phyloP scores from a whole-genome alignment of 2,797 vertebrate species.

The Falco novaeseelandiae region DNA sequence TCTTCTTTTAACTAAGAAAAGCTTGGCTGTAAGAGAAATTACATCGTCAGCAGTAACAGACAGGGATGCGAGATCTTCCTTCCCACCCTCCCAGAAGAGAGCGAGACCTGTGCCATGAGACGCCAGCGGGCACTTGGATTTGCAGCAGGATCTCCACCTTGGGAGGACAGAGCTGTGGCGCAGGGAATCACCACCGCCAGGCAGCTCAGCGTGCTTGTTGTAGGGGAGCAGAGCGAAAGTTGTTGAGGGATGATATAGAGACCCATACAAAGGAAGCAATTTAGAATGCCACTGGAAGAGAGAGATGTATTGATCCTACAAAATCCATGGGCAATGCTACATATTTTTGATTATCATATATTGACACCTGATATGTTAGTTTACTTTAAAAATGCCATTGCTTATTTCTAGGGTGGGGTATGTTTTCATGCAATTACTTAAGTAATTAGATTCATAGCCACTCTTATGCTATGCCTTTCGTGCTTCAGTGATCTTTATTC shows the following conservation, averaged over 20 bases:
- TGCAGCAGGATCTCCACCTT: background rate
- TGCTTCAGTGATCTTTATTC: constrained; percentile 48
- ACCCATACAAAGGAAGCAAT: background rate
- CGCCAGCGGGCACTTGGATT: background rate
- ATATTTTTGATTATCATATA: constrained; percentile 13
- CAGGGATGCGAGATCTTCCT: background rate
- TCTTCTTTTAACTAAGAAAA: background rate
- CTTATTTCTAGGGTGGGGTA: background rate
- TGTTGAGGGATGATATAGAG: background rate
- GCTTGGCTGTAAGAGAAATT: background rate
- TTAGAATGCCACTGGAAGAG: background rate
- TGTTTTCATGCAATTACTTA: constrained; percentile 20
- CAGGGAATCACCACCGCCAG: background rate
- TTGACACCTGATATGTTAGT: background rate
- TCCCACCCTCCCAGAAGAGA: background rate
- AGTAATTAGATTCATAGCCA: constrained; percentile 46
- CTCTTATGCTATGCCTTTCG: background rate
- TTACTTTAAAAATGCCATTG: background rate
- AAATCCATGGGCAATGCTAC: background rate
- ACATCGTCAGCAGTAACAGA: background rate
- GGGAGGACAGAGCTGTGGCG: background rate
- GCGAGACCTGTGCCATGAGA: background rate
- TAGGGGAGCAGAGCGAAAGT: background rate
- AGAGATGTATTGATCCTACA: background rate
- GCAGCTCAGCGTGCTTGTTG: background rate